Evolutionary conservation across 2,113 vertebrate species (phyloP).

Genomic region (Heterocephalus glaber): DNA sequence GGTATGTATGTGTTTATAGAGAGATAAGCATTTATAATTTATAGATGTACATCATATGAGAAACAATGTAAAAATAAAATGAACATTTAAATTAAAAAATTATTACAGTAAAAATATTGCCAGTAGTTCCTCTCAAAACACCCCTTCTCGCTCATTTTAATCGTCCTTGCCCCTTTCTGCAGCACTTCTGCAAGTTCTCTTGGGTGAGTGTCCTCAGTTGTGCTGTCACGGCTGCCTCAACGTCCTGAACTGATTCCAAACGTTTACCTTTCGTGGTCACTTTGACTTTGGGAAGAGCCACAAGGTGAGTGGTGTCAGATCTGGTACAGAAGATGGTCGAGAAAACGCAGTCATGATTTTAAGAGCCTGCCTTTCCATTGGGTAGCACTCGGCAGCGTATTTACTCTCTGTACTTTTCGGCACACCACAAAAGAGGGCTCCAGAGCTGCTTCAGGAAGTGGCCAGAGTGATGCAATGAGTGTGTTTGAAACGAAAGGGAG

Average conservation of each 20-base stretch:
- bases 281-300: background rate
- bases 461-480: background rate
- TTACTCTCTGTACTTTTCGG: background rate
- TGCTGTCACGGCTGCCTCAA: background rate
- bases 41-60: background rate
- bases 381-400: too few relatives aligned
- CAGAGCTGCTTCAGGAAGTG: background rate
- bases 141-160: rapidly evolving
- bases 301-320: background rate
- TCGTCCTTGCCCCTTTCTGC: rapidly evolving
- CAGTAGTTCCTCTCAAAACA: background rate
- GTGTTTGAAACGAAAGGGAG: too few relatives aligned
- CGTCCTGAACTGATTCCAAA: background rate
- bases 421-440: background rate
- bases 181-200: background rate
- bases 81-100: background rate
- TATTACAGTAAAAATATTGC: background rate
- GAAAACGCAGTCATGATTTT: background rate
- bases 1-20: background rate
- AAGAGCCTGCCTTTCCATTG: background rate
- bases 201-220: background rate
- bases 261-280: background rate
- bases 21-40: background rate
- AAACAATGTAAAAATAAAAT: background rate
- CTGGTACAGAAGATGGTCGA: background rate